Base-by-base conservation (phyloP, 2,113 vertebrate species). In the Gadus chalcogrammus region DNA sequence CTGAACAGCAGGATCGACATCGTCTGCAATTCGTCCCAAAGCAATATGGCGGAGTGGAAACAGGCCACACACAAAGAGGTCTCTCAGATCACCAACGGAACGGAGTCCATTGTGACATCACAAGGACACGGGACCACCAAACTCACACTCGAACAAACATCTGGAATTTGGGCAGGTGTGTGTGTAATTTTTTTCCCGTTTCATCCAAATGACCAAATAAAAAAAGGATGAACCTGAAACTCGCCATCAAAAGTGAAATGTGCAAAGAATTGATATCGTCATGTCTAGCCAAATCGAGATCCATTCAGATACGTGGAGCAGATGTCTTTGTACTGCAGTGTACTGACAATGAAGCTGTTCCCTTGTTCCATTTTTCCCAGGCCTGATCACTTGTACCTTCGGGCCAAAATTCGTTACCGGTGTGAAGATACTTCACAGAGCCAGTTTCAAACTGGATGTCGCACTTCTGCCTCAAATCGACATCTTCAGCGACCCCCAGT, bases 111-210 rank as follows among this genome's bases (percentile, higher is more conserved):
- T 0, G 12, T 85, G 22, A 12, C 0, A 5, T 0, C 0, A 0
- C 0, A 0, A 0, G 0, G 3, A 0, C 28, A 5, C 12, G 0
- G 0, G 0, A 1, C 0, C 0, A 55, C 2, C 17, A 18, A 0
- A 0, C 5, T 88, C 35, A 0, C 0, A 0, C 56, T 89, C 13
- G n/a, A 0, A 0, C 7, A 22, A 0, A 13, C 73, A n/a, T 67
- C 85, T 5, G 66, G 64, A 42, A 0, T 68, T 17, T 91, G 88
- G 87, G 60, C 5, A 79, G 89, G 89, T 90, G 76, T 16, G 56
- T 69, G 52, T 53, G 52, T 15, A 1, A 8, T 15, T 53, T 53
- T 15, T 12, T 2, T 53, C 52, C 52, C 8, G 52, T 53, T 53
- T 53, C 52, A 12, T 53, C 52, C 8, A 53, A 24, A 24, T 24